Base-by-base conservation (phyloP, 1,140 invertebrate genomes). In the Geopemphigus sp. region DNA sequence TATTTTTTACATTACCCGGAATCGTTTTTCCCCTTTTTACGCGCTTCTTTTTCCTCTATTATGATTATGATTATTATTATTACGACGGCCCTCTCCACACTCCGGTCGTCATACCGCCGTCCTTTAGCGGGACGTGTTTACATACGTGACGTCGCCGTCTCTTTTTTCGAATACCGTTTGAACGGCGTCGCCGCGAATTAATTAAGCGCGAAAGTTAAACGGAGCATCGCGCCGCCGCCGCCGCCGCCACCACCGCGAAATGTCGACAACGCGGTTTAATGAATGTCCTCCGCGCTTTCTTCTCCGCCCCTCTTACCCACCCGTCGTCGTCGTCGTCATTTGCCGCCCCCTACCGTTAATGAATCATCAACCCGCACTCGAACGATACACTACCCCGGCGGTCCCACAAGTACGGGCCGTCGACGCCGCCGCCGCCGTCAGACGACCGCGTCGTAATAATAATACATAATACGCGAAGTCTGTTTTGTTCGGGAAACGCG, bases 171-270 rank as follows among this genome's bases (percentile, higher is more conserved):
- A 73, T 73, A 57, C 29, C n/a, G 54, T 74, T 74, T 59, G 72
- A 74, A 29, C 72, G 19, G 17, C 53, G 12, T 14, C 29, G 26
- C 11, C 12, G 56, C n/a, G 74, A 78, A 78, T 78, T 78, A 78
- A 78, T 63, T 63, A 63, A 78, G 57, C 56, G 74, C 74, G 39
- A 78, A 78, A 47, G 74, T 78, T 63, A 78, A 78, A 78, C 74
- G 74, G 57, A 78, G 57, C 74, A 63, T 78, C 39, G 17, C 32
- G 32, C 8, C 8, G 32, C 32, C 32, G 8, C 57, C 22, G 24
- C 53, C 8, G 32, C 32, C 32, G 32, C 8, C 8, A 8, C 32
- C 32, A 39, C 57, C 22, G 24, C 53, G 56, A 63, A 78, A 78
- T 50, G 74, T 63, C n/a, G 74, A 78, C 74, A 63, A 78, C 22